These are phyloP conservation scores for Zalophus californianus DNA, from an alignment of 2,797 vertebrate species.

Conservation along the genomic window DNA sequence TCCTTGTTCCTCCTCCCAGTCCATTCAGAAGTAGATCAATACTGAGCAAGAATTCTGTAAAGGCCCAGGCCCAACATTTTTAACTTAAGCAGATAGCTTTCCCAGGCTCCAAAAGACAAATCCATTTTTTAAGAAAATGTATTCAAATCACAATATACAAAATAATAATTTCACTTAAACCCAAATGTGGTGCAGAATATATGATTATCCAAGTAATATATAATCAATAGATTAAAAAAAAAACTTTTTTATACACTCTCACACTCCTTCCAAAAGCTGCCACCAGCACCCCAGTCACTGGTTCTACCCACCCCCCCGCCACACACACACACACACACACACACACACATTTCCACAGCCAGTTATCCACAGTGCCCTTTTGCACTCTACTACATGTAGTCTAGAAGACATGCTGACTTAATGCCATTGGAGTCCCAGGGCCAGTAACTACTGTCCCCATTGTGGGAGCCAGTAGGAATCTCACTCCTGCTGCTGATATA, in stretches of 20 bases:
- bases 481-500: background rate
- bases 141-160: slow-evolving; percentile 1
- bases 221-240: background rate
- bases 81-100: background rate
- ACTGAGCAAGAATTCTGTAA: background rate
- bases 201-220: background rate
- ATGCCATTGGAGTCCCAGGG: background rate
- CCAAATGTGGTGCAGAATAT: background rate
- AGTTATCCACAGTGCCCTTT: background rate
- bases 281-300: background rate
- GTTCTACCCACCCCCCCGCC: background rate
- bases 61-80: background rate
- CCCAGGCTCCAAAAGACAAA: background rate
- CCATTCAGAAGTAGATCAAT: background rate
- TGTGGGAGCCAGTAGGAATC: background rate
- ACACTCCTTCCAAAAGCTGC: background rate
- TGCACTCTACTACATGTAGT: background rate
- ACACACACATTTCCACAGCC: background rate
- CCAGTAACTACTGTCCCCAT: background rate
- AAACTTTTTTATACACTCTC: background rate
- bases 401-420: background rate
- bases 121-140: background rate
- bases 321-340: background rate
- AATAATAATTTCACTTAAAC: slow-evolving; percentile 3
- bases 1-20: background rate